Conservation (phyloP, 2,888 invertebrate species). For the Dynastes maya region DNA sequence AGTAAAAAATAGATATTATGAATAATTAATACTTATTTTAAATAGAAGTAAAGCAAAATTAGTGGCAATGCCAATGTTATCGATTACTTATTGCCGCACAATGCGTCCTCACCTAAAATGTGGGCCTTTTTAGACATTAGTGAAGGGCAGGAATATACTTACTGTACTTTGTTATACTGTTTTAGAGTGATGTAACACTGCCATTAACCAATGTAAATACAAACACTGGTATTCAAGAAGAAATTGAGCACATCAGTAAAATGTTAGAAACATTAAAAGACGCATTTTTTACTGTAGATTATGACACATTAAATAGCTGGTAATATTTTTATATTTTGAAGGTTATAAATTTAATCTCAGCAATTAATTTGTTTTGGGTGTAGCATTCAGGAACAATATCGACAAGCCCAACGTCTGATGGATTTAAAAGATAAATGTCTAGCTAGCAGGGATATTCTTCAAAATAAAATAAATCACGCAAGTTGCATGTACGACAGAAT, state of each 20-base stretch:
- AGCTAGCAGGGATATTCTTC: constrained; percentile 70
- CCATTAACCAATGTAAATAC: neutral
- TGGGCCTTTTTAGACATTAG: neutral
- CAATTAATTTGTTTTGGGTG: constrained; percentile 25
- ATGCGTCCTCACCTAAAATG: neutral
- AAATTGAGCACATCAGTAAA: neutral
- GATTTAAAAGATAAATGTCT: constrained; percentile 70
- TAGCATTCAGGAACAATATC: constrained; percentile 73
- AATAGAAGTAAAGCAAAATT: too few relatives aligned
- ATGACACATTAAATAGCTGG: neutral
- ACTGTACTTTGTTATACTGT: neutral
- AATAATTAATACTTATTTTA: too few relatives aligned
- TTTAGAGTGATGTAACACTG: constrained; percentile 36
- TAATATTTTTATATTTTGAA: neutral
- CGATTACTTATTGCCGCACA: neutral
- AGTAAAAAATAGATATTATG: too few relatives aligned
- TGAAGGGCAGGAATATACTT: neutral
- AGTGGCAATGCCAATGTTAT: neutral
- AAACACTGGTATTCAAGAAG: neutral
- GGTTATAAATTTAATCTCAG: neutral
- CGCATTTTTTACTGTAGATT: neutral
- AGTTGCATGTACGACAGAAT: constrained; percentile 64
- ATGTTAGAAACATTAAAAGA: neutral
- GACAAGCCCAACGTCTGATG: constrained; percentile 71
- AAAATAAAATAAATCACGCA: constrained; percentile 73